Percentiles rank a stretch among this genome's conserved stretches.
These are phyloP conservation scores for Vireo griseus DNA, from an alignment of 2,797 vertebrate genomes.

Conservation along the genomic window DNA sequence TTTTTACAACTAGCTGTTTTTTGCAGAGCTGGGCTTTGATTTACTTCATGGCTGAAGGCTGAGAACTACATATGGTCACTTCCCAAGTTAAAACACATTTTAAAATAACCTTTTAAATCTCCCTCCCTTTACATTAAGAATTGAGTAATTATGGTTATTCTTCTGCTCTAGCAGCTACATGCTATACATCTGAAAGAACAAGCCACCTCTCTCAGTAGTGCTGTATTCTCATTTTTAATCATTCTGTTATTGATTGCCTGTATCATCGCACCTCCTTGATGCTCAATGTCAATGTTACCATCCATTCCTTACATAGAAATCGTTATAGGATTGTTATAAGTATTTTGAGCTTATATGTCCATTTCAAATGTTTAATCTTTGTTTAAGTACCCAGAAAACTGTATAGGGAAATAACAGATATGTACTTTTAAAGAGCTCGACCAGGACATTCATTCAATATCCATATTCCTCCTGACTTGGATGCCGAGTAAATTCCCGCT, in stretches of 20 bases:
- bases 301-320: background rate
- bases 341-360: background rate
- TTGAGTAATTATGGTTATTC: background rate
- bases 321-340: fast-evolving
- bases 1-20: background rate
- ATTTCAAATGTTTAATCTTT: background rate
- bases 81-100: background rate
- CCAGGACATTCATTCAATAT: fast-evolving
- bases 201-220: background rate
- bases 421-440: background rate
- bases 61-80: background rate
- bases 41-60: background rate
- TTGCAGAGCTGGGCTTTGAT: background rate
- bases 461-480: fast-evolving
- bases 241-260: background rate
- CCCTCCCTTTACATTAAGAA: background rate
- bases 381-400: background rate
- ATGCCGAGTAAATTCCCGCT: background rate
- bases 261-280: background rate
- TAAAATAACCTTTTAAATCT: background rate
- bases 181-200: background rate
- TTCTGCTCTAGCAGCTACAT: background rate
- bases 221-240: background rate
- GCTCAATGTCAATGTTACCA: fast-evolving
- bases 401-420: background rate